Evolutionary conservation across 2,888 invertebrate species (phyloP), one percentile per base, ranked within the genome.

Genomic region (Criorhina ranunculi): DNA sequence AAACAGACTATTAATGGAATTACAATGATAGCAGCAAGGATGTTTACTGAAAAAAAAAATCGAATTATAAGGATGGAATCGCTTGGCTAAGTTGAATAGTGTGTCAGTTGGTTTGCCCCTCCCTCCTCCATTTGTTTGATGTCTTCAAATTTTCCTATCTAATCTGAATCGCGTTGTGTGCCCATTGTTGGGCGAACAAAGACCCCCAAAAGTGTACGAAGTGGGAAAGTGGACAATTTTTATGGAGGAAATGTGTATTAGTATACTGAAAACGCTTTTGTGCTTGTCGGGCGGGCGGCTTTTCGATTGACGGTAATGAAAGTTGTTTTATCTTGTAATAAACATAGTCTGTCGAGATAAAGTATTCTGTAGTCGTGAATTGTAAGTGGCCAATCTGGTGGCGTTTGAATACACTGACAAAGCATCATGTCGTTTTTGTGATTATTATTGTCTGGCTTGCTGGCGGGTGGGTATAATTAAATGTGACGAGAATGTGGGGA

Each of bases 1-100:
- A 69, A 69, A 70, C 57, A 57, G 44, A 37, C 69, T 57, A 57
- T 70, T 70, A 70, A 33, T 57, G 57, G 57, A 44, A 70, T 46
- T 57, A 70, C 69, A 55, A 57, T 57, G 69, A 53, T 17, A 55
- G 40, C 44, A 55, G 40, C 44, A 46, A 55, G 55, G 67, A 42
- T 46, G 55, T 70, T 70, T 44, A 35, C 19, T 33, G 33, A 35
- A 44, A 46, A 42, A 42, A 42, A 37, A 37, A 42, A 42, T 51
- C 12, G 35, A 51, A 51, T 66, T 40, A 62, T 51, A 17, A 31
- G 31, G 42, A 53, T 24, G 15, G 40, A 24, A 37, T 66, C 37
- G 29, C 29, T 66, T 51, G 24, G 42, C 59, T 42, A 60, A 8
- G 17, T 42, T 29, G 24, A 24, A 29, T 49, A 46, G 46, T 46